A percentile compares a stretch with the other conserved stretches of the same genome.
Conservation (phyloP, 1,140 invertebrate species). For the Scaptomyza montana region DNA sequence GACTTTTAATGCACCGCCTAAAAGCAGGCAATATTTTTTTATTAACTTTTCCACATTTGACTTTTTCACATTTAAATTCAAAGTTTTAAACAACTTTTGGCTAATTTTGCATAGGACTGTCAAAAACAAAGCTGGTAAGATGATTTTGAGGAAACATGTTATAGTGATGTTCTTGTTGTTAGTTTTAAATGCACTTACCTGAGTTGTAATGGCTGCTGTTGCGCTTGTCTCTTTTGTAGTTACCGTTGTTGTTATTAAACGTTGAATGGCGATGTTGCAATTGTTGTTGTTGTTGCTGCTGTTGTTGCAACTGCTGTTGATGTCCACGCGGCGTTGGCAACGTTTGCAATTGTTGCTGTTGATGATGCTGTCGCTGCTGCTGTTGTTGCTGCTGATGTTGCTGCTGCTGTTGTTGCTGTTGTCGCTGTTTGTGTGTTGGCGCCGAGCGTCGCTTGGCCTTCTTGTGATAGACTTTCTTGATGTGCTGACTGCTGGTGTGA, state of each 20-base stretch:
- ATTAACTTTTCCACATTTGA: neutral
- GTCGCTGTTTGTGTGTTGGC: constrained; percentile 56
- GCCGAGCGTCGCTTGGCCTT: constrained; percentile 68
- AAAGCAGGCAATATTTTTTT: constrained; percentile 24
- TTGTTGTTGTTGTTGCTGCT: constrained; percentile 42
- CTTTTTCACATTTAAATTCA: too few relatives aligned
- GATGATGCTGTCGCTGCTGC: constrained; percentile 31
- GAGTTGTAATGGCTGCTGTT: constrained; percentile 75
- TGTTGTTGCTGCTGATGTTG: constrained; percentile 41
- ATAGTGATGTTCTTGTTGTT: neutral
- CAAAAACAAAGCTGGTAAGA: neutral
- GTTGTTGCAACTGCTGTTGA: constrained; percentile 45
- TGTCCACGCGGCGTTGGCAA: constrained; percentile 52
- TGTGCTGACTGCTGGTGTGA: constrained; percentile 45
- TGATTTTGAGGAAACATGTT: constrained; percentile 2
- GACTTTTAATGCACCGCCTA: neutral
- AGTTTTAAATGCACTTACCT: constrained; percentile 48
- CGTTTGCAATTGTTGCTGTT: constrained; percentile 51
- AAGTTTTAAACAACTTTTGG: neutral
- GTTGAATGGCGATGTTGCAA: constrained; percentile 61
- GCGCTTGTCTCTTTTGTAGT: constrained; percentile 64
- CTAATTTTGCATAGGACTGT: too few relatives aligned
- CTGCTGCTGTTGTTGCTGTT: constrained; percentile 48
- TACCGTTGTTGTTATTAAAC: constrained; percentile 71
- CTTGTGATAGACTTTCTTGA: constrained; percentile 79